phyloP scores from a whole-genome alignment of 2,888 invertebrate species.

The Metacarcinus magister region DNA sequence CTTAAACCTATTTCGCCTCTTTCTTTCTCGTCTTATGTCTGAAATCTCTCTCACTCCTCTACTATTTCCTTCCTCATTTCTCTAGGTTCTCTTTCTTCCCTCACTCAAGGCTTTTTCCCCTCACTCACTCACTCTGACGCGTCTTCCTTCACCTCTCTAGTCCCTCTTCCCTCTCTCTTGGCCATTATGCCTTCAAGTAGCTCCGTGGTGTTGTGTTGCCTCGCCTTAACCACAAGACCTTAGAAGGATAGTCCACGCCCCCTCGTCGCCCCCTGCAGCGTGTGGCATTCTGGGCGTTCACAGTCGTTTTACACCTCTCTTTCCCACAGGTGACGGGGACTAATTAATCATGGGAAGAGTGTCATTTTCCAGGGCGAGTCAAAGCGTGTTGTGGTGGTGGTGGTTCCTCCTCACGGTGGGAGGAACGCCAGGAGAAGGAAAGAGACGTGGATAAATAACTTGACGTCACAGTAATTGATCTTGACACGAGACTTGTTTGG shows the following conservation, averaged over 20 bases:
- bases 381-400: slow-evolving; percentile 34
- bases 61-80: background rate
- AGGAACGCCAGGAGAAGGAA: background rate
- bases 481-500: background rate
- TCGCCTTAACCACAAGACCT: background rate
- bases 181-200: background rate
- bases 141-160: background rate
- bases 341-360: slow-evolving; percentile 40
- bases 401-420: background rate
- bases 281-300: background rate
- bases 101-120: background rate
- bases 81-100: background rate
- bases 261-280: slow-evolving; percentile 14
- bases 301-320: slow-evolving; percentile 27
- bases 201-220: background rate
- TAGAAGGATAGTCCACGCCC: background rate
- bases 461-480: background rate
- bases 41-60: background rate
- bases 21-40: background rate
- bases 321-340: background rate
- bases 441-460: background rate
- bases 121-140: background rate
- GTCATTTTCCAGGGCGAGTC: slow-evolving; percentile 17
- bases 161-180: background rate
- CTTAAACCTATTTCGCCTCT: background rate